These are phyloP conservation scores for Genyomyrus donnyi DNA, from an alignment of 2,113 vertebrate genomes.

Conservation along the genomic window DNA sequence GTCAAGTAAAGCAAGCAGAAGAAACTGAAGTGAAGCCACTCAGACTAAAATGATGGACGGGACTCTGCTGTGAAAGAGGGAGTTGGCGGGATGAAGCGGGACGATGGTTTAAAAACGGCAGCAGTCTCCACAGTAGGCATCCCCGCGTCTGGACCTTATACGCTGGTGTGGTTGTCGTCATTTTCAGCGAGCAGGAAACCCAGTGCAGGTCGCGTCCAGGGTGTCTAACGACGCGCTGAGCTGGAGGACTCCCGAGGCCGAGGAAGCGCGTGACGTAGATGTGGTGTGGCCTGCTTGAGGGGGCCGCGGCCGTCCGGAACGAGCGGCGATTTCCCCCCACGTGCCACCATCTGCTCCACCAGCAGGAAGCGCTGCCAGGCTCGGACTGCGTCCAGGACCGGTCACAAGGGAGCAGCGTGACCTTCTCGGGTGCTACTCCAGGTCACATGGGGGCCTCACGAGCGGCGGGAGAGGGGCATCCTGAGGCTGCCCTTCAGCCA, in stretches of 20 bases:
- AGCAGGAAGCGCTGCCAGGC: neutral
- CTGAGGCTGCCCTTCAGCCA: constrained; percentile 1
- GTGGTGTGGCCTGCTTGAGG: neutral
- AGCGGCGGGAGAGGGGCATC: neutral
- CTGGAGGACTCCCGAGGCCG: neutral
- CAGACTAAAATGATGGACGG: neutral
- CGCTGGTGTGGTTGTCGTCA: neutral
- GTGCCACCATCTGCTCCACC: constrained; percentile 33
- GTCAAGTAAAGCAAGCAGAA: neutral
- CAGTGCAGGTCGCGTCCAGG: neutral
- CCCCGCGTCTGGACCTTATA: neutral
- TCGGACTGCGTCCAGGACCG: neutral
- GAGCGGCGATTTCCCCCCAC: constrained; percentile 20
- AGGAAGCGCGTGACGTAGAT: constrained; percentile 8
- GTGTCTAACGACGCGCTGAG: neutral
- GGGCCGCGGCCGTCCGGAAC: constrained; percentile 23
- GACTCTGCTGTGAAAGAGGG: neutral
- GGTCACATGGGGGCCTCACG: neutral
- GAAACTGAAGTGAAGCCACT: neutral
- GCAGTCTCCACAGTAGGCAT: neutral
- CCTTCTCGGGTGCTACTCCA: neutral
- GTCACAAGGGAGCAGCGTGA: neutral
- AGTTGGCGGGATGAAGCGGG: neutral
- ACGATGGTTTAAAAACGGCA: neutral
- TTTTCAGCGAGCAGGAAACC: neutral